Percentiles rank a stretch among this genome's conserved stretches.
phyloP scores from a whole-genome alignment of 2,888 invertebrate species.

The Ditula angustiorana region DNA sequence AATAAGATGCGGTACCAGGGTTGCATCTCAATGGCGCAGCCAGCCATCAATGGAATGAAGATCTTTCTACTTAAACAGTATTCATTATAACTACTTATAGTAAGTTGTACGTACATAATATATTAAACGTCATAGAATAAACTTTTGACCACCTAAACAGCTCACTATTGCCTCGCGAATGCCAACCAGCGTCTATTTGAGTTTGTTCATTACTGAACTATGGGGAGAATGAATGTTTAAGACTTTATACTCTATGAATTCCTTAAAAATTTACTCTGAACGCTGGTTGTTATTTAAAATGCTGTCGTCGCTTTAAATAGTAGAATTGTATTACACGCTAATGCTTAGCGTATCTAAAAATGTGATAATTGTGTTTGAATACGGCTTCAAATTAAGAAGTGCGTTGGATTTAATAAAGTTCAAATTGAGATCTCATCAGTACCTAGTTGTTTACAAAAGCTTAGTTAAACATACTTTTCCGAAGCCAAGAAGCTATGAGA shows the following conservation, averaged over 20 bases:
- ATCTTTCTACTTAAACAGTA: constrained; percentile 83
- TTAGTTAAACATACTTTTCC: constrained; percentile 78
- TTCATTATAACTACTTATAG: constrained; percentile 75
- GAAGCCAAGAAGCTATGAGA: constrained; percentile 82
- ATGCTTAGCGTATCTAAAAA: constrained; percentile 68
- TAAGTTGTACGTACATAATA: constrained; percentile 62
- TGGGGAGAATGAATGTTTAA: background rate
- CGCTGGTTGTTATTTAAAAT: constrained; percentile 31
- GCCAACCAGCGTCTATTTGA: constrained; percentile 50
- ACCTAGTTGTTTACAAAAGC: constrained; percentile 78
- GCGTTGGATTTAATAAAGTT: constrained; percentile 79
- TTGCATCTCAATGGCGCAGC: constrained; percentile 66
- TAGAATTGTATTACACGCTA: constrained; percentile 43
- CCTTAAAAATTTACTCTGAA: background rate
- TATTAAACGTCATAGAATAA: constrained; percentile 46
- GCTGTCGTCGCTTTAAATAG: constrained; percentile 36
- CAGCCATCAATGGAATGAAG: constrained; percentile 75
- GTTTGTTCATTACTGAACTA: background rate
- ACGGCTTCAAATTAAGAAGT: constrained; percentile 62
- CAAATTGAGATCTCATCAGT: constrained; percentile 84
- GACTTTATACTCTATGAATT: background rate
- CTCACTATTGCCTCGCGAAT: constrained; percentile 70
- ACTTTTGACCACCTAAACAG: constrained; percentile 57
- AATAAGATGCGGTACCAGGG: constrained; percentile 57
- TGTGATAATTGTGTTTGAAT: constrained; percentile 80